phyloP scores from a whole-genome alignment of 2,113 vertebrate genomes.

The Menidia beryllina region DNA sequence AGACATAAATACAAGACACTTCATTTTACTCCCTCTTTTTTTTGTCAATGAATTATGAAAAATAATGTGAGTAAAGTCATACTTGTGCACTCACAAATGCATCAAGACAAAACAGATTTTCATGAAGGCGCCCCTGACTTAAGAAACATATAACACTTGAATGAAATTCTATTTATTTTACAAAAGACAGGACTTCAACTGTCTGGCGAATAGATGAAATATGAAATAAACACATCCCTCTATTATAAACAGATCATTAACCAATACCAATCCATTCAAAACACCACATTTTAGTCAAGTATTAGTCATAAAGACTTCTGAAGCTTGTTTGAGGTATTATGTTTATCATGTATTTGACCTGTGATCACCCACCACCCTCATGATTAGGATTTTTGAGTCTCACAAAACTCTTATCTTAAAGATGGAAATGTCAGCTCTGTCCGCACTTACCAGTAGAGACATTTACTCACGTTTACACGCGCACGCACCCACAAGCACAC shows the following conservation, averaged over 20 bases:
- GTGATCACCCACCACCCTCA: conserved; percentile 23
- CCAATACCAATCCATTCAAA: not conserved
- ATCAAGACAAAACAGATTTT: conserved; percentile 23
- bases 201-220: not conserved
- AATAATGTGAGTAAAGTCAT: not conserved
- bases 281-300: not conserved
- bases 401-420: conserved; percentile 46
- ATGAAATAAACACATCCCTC: not conserved
- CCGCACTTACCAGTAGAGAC: conserved; percentile 17
- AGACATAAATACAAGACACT: conserved; percentile 71
- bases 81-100: not conserved
- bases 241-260: not conserved
- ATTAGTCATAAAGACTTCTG: not conserved
- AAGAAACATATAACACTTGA: not conserved
- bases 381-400: conserved; percentile 34
- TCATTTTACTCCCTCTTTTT: not conserved
- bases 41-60: conserved; percentile 32
- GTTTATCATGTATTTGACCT: not conserved
- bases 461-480: conserved; percentile 12
- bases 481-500: not conserved
- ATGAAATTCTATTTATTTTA: not conserved
- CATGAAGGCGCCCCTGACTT: conserved; percentile 21
- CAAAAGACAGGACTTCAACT: not conserved
- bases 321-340: not conserved
- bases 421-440: conserved; percentile 53